These are phyloP conservation scores for Napeogenes sylphis DNA, from an alignment of 2,888 invertebrate genomes.

Conservation along the genomic window DNA sequence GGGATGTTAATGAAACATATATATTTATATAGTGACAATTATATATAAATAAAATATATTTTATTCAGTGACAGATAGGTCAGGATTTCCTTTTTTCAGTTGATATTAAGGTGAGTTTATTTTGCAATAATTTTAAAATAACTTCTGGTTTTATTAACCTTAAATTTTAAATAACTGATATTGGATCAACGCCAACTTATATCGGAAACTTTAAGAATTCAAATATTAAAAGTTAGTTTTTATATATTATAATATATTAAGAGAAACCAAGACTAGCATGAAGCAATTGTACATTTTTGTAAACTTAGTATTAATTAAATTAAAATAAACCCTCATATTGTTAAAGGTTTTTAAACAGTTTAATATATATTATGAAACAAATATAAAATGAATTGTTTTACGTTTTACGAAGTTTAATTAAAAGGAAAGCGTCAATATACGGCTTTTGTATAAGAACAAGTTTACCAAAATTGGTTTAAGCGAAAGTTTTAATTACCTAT, in stretches of 20 bases:
- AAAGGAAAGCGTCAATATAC: too few relatives aligned
- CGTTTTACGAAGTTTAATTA: too few relatives aligned
- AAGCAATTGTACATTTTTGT: too few relatives aligned
- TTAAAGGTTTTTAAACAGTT: too few relatives aligned
- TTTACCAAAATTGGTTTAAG: background rate
- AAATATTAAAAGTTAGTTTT: background rate
- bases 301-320: too few relatives aligned
- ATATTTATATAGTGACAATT: constrained; percentile 14
- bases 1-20: constrained; percentile 16
- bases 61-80: constrained; percentile 10
- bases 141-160: background rate
- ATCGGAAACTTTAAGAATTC: background rate
- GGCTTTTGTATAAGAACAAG: background rate
- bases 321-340: too few relatives aligned
- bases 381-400: too few relatives aligned
- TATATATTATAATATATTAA: background rate
- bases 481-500: background rate
- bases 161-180: background rate
- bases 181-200: too few relatives aligned
- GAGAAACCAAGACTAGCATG: too few relatives aligned
- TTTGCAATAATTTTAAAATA: background rate
- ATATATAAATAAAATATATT: constrained; percentile 3
- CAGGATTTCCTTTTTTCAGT: constrained; percentile 45
- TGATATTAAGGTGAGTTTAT: constrained; percentile 45
- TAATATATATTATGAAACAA: too few relatives aligned